Evolutionary conservation across 2,888 invertebrate species (phyloP).

Genomic region (Zygothrica quintamaculata): DNA sequence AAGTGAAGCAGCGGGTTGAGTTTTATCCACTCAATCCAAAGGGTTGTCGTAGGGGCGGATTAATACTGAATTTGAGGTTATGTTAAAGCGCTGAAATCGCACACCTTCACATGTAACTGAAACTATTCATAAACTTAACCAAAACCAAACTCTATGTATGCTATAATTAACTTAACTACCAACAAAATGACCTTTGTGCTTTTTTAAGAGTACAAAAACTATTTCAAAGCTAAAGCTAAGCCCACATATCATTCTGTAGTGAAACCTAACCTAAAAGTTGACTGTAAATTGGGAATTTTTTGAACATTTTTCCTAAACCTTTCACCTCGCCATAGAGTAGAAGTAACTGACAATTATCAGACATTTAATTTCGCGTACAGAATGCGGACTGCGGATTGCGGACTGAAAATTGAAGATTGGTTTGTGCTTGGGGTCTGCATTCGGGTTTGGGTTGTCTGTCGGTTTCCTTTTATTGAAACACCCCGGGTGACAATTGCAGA

Average conservation of each 20-base stretch:
- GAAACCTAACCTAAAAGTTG: too few species aligned
- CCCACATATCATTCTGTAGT: too few species aligned
- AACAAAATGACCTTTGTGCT: neutral
- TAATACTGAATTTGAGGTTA: slow-evolving; percentile 33
- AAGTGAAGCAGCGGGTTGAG: slow-evolving; percentile 7
- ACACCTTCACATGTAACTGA: slow-evolving; percentile 18
- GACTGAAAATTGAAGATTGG: neutral
- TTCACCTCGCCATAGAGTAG: slow-evolving; percentile 23
- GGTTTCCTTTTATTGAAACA: slow-evolving; percentile 26
- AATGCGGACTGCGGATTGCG: neutral
- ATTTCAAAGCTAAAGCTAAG: too few species aligned
- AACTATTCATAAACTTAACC: slow-evolving; percentile 1
- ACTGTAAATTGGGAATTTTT: too few species aligned
- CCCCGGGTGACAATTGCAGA: slow-evolving; percentile 69
- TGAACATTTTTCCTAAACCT: neutral
- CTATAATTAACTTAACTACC: neutral
- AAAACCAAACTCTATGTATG: too few species aligned
- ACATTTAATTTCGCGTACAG: slow-evolving; percentile 56
- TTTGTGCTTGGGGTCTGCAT: neutral
- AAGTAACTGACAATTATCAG: slow-evolving; percentile 63
- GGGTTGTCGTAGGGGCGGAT: slow-evolving; percentile 40
- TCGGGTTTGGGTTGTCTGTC: neutral
- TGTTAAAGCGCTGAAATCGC: slow-evolving; percentile 29
- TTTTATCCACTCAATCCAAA: slow-evolving; percentile 4
- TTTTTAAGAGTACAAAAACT: neutral